Evolutionary conservation across 2,888 invertebrate species (phyloP), one percentile per base, ranked within the genome.

Genomic region (Parascotia fuliginaria): DNA sequence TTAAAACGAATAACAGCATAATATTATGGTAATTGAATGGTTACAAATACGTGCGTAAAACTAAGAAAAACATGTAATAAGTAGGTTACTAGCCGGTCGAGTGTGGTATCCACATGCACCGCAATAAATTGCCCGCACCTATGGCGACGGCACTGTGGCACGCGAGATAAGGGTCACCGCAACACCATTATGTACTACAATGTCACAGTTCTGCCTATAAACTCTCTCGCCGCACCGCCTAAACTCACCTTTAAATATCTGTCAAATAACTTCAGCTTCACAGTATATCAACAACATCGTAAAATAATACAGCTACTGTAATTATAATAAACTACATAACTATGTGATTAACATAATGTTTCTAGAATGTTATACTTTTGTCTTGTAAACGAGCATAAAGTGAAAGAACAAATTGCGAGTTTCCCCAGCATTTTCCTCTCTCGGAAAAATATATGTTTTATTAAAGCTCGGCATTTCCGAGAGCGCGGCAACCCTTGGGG

Each of bases 351-450:
- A 89, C 90, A 91, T 91, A 91, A 92, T 91, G 89, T 89, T 89
- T 79, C 83, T 86, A 85, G 84, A 89, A 91, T 89, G 92, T 88
- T 89, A 88, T 89, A 89, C 90, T 92, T 92, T 92, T 92, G 91
- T 92, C 92, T 92, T 90, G 91, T 92, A 92, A 92, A 92, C 91
- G 92, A 89, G 90, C 89, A 90, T 92, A 92, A 92, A 92, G 92
- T 92, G 92, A 92, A 92, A 91, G 91, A 92, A 91, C 92, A 92
- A 92, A 92, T 92, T 91, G 90, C 89, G 90, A 92, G 90, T 90
- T 91, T 91, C 91, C 90, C 89, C 91, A 89, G 91, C 89, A 91
- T 91, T 92, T 92, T 91, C 90, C 90, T 87, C 91, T 92, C 90
- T 91, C 89, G 89, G 90, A 91, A 91, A 91, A 92, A 92, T 92